These are phyloP conservation scores for Lathronympha strigana DNA, from an alignment of 2,888 invertebrate species.

Conservation along the genomic window DNA sequence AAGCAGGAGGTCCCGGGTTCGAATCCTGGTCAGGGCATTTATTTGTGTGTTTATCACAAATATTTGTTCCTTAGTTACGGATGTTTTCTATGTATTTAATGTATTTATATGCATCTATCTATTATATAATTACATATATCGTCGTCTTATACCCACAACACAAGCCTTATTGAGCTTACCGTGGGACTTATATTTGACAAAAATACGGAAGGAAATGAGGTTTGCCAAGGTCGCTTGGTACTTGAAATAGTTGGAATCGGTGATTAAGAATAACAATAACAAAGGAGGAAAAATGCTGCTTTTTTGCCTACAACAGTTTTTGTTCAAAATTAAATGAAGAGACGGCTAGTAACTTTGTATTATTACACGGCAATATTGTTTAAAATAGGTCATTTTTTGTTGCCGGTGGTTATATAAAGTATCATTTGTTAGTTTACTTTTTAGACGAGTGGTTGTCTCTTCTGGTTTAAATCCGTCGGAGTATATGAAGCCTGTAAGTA, in stretches of 20 bases:
- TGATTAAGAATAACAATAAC: not conserved
- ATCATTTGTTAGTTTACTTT: constrained; percentile 1
- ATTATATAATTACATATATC: too few species aligned
- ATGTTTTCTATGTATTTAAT: too few species aligned
- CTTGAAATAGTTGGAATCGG: too few species aligned
- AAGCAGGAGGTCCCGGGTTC: too few species aligned
- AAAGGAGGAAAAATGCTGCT: not conserved
- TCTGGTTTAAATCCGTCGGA: not conserved
- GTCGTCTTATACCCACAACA: too few species aligned
- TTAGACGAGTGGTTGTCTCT: not conserved
- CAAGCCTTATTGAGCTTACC: too few species aligned
- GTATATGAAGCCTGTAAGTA: too few species aligned
- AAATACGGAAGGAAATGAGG: not conserved
- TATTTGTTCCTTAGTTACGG: too few species aligned
- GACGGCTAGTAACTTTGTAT: too few species aligned
- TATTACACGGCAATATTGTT: not conserved
- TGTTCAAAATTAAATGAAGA: not conserved
- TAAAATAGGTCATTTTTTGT: not conserved
- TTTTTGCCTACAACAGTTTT: not conserved
- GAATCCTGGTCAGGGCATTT: too few species aligned
- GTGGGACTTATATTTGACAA: not conserved
- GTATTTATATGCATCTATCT: too few species aligned
- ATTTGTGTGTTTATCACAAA: too few species aligned
- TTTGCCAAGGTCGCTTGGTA: not conserved
- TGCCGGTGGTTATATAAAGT: not conserved